These are phyloP conservation scores for Eurytoma californica DNA, from an alignment of 2,888 invertebrate genomes.

Conservation along the genomic window DNA sequence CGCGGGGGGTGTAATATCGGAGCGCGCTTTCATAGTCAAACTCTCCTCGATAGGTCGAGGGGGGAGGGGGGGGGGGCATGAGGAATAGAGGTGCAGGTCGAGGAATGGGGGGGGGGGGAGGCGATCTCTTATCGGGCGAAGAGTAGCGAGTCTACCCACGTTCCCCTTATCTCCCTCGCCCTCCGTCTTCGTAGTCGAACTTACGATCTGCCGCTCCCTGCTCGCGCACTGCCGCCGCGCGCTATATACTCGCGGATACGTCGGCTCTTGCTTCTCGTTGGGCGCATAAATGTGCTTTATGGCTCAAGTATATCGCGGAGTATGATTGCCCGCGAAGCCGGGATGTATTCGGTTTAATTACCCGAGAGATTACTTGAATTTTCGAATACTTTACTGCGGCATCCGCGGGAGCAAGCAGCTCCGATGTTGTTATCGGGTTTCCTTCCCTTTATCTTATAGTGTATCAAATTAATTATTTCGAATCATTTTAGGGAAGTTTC, in stretches of 20 bases:
- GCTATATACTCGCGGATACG: neutral
- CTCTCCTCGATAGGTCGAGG: constrained; percentile 22
- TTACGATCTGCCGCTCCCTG: constrained; percentile 49
- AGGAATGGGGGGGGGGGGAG: constrained; percentile 65
- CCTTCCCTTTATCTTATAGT: neutral
- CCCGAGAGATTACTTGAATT: constrained; percentile 20
- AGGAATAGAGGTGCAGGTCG: constrained; percentile 56
- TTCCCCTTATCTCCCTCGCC: constrained; percentile 68
- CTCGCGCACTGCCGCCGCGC: neutral
- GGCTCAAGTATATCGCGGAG: constrained; percentile 15
- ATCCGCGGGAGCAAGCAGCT: neutral
- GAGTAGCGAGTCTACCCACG: constrained; percentile 70
- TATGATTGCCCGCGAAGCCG: constrained; percentile 21
- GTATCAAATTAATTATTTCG: neutral
- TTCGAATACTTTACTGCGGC: constrained; percentile 7
- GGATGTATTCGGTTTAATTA: constrained; percentile 42
- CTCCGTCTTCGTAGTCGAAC: constrained; percentile 53
- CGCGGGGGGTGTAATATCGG: constrained; percentile 12
- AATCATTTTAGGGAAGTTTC: neutral
- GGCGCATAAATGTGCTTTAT: constrained; percentile 44
- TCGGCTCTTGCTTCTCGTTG: neutral
- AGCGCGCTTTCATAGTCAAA: constrained; percentile 16
- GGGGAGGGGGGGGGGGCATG: constrained; percentile 49
- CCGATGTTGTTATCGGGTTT: neutral
- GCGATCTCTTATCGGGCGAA: constrained; percentile 68